Evolutionary conservation across 2,113 vertebrate genomes (phyloP), one percentile per base, ranked within the genome.

Genomic region (Ptychochromis oligacanthus): DNA sequence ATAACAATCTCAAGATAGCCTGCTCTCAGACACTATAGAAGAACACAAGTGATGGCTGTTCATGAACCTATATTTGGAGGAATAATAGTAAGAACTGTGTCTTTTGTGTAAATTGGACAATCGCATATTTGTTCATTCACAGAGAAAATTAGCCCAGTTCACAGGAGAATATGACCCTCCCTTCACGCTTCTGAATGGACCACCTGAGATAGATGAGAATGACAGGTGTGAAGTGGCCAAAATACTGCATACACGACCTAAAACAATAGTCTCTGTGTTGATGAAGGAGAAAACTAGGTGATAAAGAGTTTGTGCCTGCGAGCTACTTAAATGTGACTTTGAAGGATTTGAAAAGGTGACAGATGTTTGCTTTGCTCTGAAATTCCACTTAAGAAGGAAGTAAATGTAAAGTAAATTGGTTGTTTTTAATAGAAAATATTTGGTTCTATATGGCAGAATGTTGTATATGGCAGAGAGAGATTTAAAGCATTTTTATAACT

Each of bases 231-330:
- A 92, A 88, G 81, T 88, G 84, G 72, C 67, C 81, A 85, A 80
- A 88, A 90, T 88, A 82, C 77, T 76, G 62, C 17, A 65, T 4
- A 81, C 55, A 61, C 38, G 59, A n/a, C 67, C 38, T 85, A 72
- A 91, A 87, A 88, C 85, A 92, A 89, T 79, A 64, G 82, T 85
- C 77, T 92, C 87, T 91, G 80, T 88, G 81, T 87, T 84, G 3
- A 40, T 6, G 26, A 26, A 76, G 74, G 46, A 88, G 78, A 70
- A 62, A 85, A 87, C 79, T 58, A 72, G 77, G 59, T 89, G 77
- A 82, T 64, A 87, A 84, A 77, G 82, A 75, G 67, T 80, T 80
- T 85, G 24, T 28, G 40, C 3, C 64, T 56, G 82, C 46, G 46
- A 24, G 31, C 54, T 20, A 52, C 6, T 75, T 82, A 62, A 78